Base-by-base conservation (phyloP, 1,140 invertebrate species). In the Schlechtendalia chinensis region DNA sequence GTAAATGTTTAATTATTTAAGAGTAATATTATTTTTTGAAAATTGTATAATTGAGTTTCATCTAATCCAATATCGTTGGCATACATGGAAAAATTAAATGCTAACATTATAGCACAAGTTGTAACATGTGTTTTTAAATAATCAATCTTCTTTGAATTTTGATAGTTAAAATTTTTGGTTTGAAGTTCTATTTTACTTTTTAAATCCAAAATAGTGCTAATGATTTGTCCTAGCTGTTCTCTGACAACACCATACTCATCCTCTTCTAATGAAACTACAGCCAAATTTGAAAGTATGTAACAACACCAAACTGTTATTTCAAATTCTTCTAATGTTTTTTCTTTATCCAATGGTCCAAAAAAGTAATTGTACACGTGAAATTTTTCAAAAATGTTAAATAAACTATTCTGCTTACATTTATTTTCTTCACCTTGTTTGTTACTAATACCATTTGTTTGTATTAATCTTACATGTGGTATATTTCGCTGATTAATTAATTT, bases 21-120 rank as follows among this genome's bases (percentile, higher is more conserved):
- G 24, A 29, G 11, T 39, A 27, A 11, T 59, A 77, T 61, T 39
- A 77, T 24, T 79, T 79, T 79, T 79, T 61, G 61, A 79, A 79
- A 79, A n/a, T 32, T 79, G 27, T 47, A 16, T 11, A 79, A 12
- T 4, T 79, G 74, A 61, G 5, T 47, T 59, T 79, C 74, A 24
- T 79, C 74, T 79, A 79, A 61, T 47, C 74, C 74, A 63, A 79
- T 79, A 61, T 79, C 74, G 47, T 79, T 61, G 39, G 58, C 58
- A 6, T 79, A 79, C 22, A 24, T 50, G 47, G 32, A 19, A 61
- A 79, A 79, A 24, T 79, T 79, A 14, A 79, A 59, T 61, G 74
- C 74, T 19, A 79, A n/a, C 58, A 79, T 61, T n/a, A 79, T 22
- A 59, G 45, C 32, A 61, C 75, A 79, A 61, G 75, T 61, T n/a